Evolutionary conservation across 2,888 invertebrate genomes (phyloP), one percentile per base, ranked within the genome.

Genomic region (Lithophane ornitopus): DNA sequence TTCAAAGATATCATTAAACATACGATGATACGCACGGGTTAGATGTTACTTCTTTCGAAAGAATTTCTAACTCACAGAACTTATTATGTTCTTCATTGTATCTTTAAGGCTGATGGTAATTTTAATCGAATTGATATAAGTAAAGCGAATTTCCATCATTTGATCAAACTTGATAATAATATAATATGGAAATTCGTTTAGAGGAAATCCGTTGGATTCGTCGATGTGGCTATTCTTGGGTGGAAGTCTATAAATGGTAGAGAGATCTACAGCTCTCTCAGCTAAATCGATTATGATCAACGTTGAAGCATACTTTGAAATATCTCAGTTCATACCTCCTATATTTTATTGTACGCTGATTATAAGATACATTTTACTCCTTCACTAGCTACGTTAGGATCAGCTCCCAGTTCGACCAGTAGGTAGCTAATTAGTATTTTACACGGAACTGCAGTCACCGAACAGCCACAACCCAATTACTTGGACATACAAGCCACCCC

Each of bases 1-100:
- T 49, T 75, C 58, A 59, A 84, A 74, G 70, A 84, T 54, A 74
- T 76, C 58, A 56, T 69, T 74, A 59, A 39, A 80, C 62, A 41
- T 59, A 70, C 74, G 54, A 78, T 68, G 59, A 78, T 34, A 72
- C 59, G 70, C 39, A 61, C 44, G 44, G 70, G 46, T 68, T 70
- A 39, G 3, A 62, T 28, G 61, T 63, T 72, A 62, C 14, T 66
- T 78, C 26, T 72, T 62, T 19, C 14, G n/a, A 74, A 74, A 68
- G 26, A 75, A 69, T 71, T 61, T 68, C 26, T 26, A 41, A 69
- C 22, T 68, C 41, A 26, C 4, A 9, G 1, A 49, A 67, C n/a
- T 41, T 79, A n/a, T 41, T 79, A 56, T 22, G 12, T 14, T 67
- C 28, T 61, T 62, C 61, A 28, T 62, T 61, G 28, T 74, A 26